Base-by-base conservation (phyloP, 2,797 vertebrate species). In the Ptychobarbus kaznakovi region DNA sequence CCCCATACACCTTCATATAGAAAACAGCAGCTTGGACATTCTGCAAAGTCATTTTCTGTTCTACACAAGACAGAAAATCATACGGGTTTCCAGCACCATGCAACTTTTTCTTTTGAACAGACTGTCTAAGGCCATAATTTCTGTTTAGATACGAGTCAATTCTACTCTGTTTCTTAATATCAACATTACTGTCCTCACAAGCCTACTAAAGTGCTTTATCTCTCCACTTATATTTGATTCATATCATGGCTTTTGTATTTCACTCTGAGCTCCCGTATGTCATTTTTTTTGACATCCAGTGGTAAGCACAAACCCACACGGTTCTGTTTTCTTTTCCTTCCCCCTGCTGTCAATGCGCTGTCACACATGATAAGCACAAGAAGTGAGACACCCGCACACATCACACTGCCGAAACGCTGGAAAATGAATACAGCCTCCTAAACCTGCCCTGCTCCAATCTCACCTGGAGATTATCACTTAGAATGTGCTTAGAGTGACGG, bases 281-380 rank as follows among this genome's bases (percentile, higher is more conserved):
- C 85, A 86, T 49, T 80, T 85, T 10, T 10, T 44, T 44, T 44
- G 9, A 44, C 42, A 82, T 86, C 82, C 28, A 75, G 72, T 61
- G 82, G 82, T 80, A 88, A 85, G 46, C 51, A 69, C 53, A 84
- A 84, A 83, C 63, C 81, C 80, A 83, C 74, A 80, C 22, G 8
- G 22, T 75, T 80, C 80, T 83, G 84, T 87, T 88, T 80, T 84
- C 65, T 80, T 84, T 82, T 80, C 35, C 65, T 86, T 83, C 18
- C 83, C 44, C 69, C 65, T 72, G 83, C 87, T 84, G 87, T 89
- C 87, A 88, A 76, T 88, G 80, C 18, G 80, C 76, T 86, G 88
- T 87, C 90, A 89, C 77, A 85, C 82, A 69, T 56, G 46, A 88
- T 89, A 89, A 89, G 78, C 61, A 58, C 73, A 61, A 78, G 74